Base-by-base conservation (phyloP, 2,888 invertebrate species). In the Platycnemis pennipes region DNA sequence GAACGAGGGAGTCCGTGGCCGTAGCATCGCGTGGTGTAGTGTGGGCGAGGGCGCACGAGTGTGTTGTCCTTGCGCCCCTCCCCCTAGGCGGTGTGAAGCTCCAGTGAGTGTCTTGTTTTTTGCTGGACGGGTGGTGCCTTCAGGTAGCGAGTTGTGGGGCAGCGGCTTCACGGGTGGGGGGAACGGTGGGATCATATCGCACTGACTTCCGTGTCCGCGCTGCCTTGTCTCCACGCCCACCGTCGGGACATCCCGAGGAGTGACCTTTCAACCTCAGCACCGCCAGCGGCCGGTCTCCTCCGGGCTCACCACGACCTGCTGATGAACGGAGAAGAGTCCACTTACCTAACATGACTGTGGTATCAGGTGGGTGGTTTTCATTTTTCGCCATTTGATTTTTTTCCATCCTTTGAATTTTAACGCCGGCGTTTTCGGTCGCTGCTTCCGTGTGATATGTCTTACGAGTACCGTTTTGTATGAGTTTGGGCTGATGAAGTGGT, bases 311-410 rank as follows among this genome's bases (percentile, higher is more conserved):
- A 31, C 44, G 91, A 53, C 91, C 53, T 31, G 91, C 91, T 56
- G 91, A 91, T 91, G 69, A 91, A 37, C 91, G 63, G 26, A 44
- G 63, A 63, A 44, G 63, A 44, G 91, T 26, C 26, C 87, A 11
- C 11, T 26, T 63, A 44, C 42, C 69, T 42, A 91, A 91, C 63
- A 91, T 91, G 91, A 91, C 91, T 91, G 91, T 91, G 91, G 91
- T 91, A 91, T 91, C 91, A 91, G 91, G 91, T 91, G 91, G 91
- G 91, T 91, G 44, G 13, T n/a, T 37, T 13, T 22, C 1, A 77
- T 31, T 37, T 77, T 77, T n/a, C n/a, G n/a, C n/a, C n/a, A 77
- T 31, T 31, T 37, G 13, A 63, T 63, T n/a, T n/a, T 63, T 16
- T 7, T 63, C 26, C 63, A 26, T 63, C 63, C 63, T 7, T 26